A percentile compares a stretch with the other conserved stretches of the same genome.
These are phyloP conservation scores for Cistogaster globosa DNA, from an alignment of 2,888 invertebrate genomes.

Conservation along the genomic window DNA sequence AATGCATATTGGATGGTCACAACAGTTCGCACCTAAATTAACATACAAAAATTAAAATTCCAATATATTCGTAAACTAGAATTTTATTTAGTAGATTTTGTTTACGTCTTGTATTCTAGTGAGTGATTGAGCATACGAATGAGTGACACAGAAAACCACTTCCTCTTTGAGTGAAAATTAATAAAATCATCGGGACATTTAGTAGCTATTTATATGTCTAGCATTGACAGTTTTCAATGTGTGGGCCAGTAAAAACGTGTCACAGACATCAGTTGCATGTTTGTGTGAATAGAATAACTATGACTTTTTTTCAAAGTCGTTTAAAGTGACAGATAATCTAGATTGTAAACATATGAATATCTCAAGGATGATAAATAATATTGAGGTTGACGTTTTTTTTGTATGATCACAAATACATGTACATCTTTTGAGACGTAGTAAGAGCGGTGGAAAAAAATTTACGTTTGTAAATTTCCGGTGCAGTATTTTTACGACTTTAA, in stretches of 20 bases:
- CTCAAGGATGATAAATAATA: slow-evolving; percentile 12
- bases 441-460: too few relatives aligned
- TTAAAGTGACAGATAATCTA: slow-evolving; percentile 8
- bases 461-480: too few relatives aligned
- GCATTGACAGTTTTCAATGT: slow-evolving; percentile 43
- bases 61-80: slow-evolving; percentile 47
- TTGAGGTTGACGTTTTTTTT: background rate
- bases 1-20: slow-evolving; percentile 61
- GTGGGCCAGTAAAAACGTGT: slow-evolving; percentile 25
- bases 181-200: slow-evolving; percentile 53
- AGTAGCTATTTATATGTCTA: slow-evolving; percentile 45
- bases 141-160: slow-evolving; percentile 55
- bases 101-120: slow-evolving; percentile 16
- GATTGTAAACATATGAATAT: background rate
- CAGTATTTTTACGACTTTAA: too few relatives aligned
- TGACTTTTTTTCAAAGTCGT: background rate
- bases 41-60: slow-evolving; percentile 59
- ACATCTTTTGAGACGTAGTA: too few relatives aligned
- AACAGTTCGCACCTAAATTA: slow-evolving; percentile 24
- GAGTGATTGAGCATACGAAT: slow-evolving; percentile 22
- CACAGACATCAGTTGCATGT: slow-evolving; percentile 30
- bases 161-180: slow-evolving; percentile 58
- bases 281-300: background rate
- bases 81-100: slow-evolving; percentile 28
- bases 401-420: too few relatives aligned